Evolutionary conservation across 2,888 invertebrate genomes (phyloP), one percentile per base, ranked within the genome.

Genomic region (Tetheella fluctuosa): DNA sequence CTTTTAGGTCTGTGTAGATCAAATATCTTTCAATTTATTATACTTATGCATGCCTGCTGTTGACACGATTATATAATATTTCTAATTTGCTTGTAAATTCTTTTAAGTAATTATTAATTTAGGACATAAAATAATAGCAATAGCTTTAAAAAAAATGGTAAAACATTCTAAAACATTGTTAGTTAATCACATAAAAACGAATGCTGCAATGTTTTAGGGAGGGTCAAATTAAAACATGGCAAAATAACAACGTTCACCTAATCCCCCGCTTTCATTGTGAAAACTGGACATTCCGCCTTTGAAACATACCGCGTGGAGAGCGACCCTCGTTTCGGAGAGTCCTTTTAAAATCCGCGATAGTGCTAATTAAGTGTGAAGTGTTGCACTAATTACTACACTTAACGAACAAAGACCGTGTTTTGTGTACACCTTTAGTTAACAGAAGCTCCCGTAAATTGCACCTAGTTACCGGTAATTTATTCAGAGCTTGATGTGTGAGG

Each of bases 351-450:
- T 74, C 76, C 68, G 71, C 68, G 72, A 80, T 81, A 80, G 80
- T 80, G 73, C 77, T 84, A 84, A 84, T 85, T 83, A 81, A 74
- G 80, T 80, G 79, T 80, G 79, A 84, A 85, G 80, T 80, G 79
- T 76, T 70, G 62, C 70, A 74, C 81, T 84, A 84, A 85, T 85
- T 84, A 81, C 74, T 63, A 62, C 64, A 65, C 70, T 69, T 67
- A 61, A 71, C 59, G 71, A 79, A 83, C 81, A 83, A 83, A 82
- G 74, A n/a, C 48, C 48, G n/a, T 48, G 48, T 74, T 69, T 71
- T 74, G 74, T 77, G 68, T 75, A 66, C 73, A 68, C 74, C 67
- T 77, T 78, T 77, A 77, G 74, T 76, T 74, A 78, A 75, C 69
- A 69, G 65, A 57, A 67, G 66, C 73, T 71, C 60, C 63, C 48